phyloP scores from a whole-genome alignment of 2,113 vertebrate genomes.

The Fregata magnificens region DNA sequence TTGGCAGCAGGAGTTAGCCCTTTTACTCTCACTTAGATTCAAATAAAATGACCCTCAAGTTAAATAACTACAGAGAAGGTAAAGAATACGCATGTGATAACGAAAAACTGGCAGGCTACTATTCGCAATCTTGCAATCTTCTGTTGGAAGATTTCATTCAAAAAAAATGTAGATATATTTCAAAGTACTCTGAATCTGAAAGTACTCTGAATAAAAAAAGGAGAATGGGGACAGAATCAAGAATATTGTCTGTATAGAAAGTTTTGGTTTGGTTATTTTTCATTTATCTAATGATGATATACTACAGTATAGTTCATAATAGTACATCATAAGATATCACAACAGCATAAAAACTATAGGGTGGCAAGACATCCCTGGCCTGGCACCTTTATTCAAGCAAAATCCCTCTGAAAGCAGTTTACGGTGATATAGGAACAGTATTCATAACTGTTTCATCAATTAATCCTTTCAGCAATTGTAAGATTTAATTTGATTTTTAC shows the following conservation, averaged over 20 bases:
- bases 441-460: not conserved
- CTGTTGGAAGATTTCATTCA: not conserved
- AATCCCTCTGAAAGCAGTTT: not conserved
- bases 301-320: not conserved
- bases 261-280: not conserved
- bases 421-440: not conserved
- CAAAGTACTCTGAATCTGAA: not conserved
- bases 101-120: not conserved
- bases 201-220: not conserved
- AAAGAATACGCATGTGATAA: not conserved
- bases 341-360: not conserved
- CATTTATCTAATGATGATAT: not conserved
- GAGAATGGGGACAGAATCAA: not conserved
- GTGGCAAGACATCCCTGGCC: not conserved
- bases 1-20: conserved; percentile 7
- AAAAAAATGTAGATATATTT: not conserved
- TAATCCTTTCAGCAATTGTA: not conserved
- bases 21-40: conserved; percentile 35
- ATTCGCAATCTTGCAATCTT: not conserved
- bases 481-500: not conserved
- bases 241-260: not conserved
- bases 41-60: conserved; percentile 50
- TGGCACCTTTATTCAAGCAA: not conserved
- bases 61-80: conserved; percentile 44
- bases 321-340: not conserved